A percentile compares a stretch with the other conserved stretches of the same genome.
Evolutionary conservation across 2,797 vertebrate species (phyloP).

Genomic region (Tokudaia tokunoshimensis): DNA sequence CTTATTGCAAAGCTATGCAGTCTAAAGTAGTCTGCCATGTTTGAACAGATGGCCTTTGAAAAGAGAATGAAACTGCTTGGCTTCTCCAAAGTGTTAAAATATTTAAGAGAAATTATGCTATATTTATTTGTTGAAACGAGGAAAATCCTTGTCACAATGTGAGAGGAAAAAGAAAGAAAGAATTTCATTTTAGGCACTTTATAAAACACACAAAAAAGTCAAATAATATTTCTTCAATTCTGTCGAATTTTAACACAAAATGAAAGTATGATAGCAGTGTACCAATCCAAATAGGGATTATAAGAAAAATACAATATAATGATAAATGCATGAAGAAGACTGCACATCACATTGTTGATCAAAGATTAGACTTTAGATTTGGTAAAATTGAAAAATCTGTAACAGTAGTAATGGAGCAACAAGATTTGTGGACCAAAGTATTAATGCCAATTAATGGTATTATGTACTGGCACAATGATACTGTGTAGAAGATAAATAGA

Average conservation of each 20-base stretch:
- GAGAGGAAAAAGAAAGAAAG: neutral
- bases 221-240: conserved; percentile 10
- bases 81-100: neutral
- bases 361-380: neutral
- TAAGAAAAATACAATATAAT: neutral
- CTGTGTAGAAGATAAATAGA: neutral
- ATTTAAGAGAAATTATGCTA: neutral
- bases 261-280: neutral
- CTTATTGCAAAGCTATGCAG: neutral
- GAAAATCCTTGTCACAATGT: neutral
- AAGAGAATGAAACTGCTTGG: neutral
- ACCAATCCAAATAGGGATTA: neutral
- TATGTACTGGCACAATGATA: too few species aligned
- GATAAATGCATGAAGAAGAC: neutral
- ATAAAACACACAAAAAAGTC: neutral
- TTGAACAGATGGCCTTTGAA: neutral
- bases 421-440: neutral
- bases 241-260: conserved; percentile 12
- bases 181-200: neutral
- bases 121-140: neutral
- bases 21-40: neutral
- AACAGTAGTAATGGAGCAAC: neutral
- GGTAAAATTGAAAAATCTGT: neutral
- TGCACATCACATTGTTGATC: neutral
- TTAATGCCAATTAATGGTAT: neutral